Percentiles rank a stretch among this genome's conserved stretches.
Conservation (phyloP, 2,113 vertebrate genomes). For the Myxocyprinus asiaticus region DNA sequence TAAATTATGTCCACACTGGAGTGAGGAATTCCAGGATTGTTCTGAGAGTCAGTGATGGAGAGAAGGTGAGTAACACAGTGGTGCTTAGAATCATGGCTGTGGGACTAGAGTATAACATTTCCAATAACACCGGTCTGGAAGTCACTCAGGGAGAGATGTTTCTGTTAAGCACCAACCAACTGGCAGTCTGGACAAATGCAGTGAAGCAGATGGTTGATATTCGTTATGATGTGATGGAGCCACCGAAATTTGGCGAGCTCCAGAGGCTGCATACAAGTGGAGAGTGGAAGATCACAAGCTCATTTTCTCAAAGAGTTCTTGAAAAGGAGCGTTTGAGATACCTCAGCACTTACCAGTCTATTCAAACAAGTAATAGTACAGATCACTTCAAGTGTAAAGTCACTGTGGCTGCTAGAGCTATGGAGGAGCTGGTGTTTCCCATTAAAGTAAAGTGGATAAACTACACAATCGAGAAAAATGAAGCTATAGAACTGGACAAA, state of each 20-base stretch:
- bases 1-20: conserved; percentile 83
- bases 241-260: conserved; percentile 81
- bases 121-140: conserved; percentile 77
- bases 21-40: conserved; percentile 84
- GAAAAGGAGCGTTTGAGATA: conserved; percentile 78
- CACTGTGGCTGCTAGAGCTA: conserved; percentile 72
- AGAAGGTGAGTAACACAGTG: conserved; percentile 87
- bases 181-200: conserved; percentile 83
- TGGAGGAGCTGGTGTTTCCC: conserved; percentile 77
- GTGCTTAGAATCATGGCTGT: conserved; percentile 84
- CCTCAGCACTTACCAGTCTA: conserved; percentile 75
- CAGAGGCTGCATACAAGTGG: conserved; percentile 76
- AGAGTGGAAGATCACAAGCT: conserved; percentile 78
- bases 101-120: conserved; percentile 79
- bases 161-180: conserved; percentile 74
- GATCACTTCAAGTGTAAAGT: conserved; percentile 88
- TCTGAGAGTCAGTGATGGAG: conserved; percentile 85
- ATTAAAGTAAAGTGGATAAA: conserved; percentile 81
- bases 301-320: conserved; percentile 82
- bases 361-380: conserved; percentile 72
- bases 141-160: conserved; percentile 75
- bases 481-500: conserved; percentile 78
- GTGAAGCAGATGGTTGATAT: conserved; percentile 76
- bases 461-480: conserved; percentile 75
- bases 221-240: conserved; percentile 74